A percentile compares a stretch with the other conserved stretches of the same genome.
phyloP scores from a whole-genome alignment of 2,113 vertebrate species.

The Epinephelus lanceolatus region DNA sequence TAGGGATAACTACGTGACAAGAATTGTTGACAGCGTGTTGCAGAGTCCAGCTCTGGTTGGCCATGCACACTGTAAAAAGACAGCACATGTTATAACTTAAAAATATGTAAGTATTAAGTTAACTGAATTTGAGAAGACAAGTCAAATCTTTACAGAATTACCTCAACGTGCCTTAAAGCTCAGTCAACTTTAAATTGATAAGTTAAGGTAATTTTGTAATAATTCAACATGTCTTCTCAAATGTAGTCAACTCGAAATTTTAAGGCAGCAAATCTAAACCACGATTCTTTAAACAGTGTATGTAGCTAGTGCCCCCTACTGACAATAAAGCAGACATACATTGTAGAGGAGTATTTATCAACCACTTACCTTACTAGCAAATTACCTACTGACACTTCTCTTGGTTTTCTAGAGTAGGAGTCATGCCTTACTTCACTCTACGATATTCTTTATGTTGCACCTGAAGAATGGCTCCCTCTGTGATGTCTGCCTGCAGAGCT shows the following conservation, averaged over 20 bases:
- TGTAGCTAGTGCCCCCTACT: background rate
- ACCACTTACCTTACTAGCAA: background rate
- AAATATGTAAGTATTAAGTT: no score
- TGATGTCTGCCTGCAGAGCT: conserved; percentile 20
- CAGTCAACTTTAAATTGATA: no score
- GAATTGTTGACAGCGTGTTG: background rate
- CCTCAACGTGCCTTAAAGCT: no score
- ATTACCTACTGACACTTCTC: background rate
- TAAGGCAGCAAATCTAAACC: no score
- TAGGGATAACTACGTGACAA: no score
- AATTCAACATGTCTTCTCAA: no score
- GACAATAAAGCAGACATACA: no score
- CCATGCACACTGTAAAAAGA: background rate
- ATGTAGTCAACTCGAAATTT: no score
- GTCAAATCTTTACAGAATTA: no score
- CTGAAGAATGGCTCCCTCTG: background rate
- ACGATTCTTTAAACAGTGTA: background rate
- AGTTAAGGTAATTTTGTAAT: no score
- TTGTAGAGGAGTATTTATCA: background rate
- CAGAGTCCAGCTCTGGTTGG: background rate
- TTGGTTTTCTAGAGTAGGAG: background rate
- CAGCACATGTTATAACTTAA: no score
- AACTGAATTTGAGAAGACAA: no score
- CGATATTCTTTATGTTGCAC: background rate
- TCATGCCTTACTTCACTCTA: conserved; percentile 1